Evolutionary conservation across 2,888 invertebrate genomes (phyloP).

Genomic region (Homarus gammarus): DNA sequence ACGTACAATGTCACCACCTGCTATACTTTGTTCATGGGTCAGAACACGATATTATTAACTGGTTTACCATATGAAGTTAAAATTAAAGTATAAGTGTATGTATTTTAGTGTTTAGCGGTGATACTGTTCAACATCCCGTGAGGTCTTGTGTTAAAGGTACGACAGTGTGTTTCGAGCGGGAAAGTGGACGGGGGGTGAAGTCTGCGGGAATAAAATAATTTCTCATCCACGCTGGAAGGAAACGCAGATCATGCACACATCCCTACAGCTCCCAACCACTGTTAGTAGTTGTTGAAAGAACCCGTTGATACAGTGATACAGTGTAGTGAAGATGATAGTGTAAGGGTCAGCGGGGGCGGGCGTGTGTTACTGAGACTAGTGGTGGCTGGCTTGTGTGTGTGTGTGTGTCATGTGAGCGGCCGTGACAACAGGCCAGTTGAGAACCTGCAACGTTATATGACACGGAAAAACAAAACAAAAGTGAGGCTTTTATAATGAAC

Average conservation of each 20-base stretch:
- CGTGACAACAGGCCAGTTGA: background rate
- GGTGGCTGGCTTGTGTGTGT: background rate
- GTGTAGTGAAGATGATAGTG: background rate
- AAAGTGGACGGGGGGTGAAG: conserved; percentile 25
- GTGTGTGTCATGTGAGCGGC: too few relatives aligned
- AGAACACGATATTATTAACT: too few relatives aligned
- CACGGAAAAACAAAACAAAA: background rate
- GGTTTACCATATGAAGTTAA: too few relatives aligned
- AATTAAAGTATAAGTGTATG: background rate
- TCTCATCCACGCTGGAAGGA: conserved; percentile 13
- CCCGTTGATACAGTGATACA: too few relatives aligned
- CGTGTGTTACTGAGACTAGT: background rate
- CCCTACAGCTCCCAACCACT: background rate
- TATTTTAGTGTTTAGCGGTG: background rate
- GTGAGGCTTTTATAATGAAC: background rate
- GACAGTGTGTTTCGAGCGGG: conserved; percentile 22
- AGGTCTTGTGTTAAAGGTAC: background rate
- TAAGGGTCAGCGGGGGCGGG: background rate
- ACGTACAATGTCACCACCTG: background rate
- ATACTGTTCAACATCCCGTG: background rate
- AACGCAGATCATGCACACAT: background rate
- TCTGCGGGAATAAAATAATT: conserved; percentile 20
- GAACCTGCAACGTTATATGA: background rate
- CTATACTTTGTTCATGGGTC: too few relatives aligned
- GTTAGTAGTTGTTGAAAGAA: too few relatives aligned